Base-by-base conservation (phyloP, 2,113 vertebrate species). In the Anolis sagrei region DNA sequence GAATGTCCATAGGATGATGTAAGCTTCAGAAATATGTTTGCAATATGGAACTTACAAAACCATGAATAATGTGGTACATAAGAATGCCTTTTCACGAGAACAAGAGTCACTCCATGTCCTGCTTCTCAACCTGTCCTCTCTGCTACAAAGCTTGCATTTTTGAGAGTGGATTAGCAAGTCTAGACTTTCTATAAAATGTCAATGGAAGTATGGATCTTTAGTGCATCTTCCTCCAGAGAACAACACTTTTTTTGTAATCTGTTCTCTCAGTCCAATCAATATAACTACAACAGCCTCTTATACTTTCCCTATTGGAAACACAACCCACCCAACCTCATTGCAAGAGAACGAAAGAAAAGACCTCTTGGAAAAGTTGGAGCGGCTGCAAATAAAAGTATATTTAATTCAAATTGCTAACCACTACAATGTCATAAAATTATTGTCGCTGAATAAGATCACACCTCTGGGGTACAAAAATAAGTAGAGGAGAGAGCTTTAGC, bases 381-480 rank as follows among this genome's bases (percentile, higher is more conserved):
- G 14, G 27, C 29, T 54, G 32, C 16, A 64, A 66, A 58, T 85
- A 91, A 90, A 95, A 89, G 85, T 90, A 91, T 86, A 86, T 90
- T 29, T 36, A 90, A 94, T 94, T 96, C 92, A 92, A 94, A 93
- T 94, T 90, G 91, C 86, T 90, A 95, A 92, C 94, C 94, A 94
- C 85, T 16, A 90, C 95, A 91, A 92, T 92, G 94, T 10, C 44
- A 90, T 93, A 93, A 96, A 95, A 94, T 96, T 95, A 96, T 94
- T 94, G 94, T 95, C 96, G 95, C 39, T 95, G 95, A 95, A 95
- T 92, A 95, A 90, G 96, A 96, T 95, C 93, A 89, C 93, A 96
- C 93, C 95, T 96, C 94, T 93, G 93, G 95, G 96, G 95, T 85
- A 91, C 92, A 93, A 90, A 83, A 91, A 95, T 91, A 90, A 81